Conservation (phyloP, 2,113 vertebrate species). For the Thymallus thymallus region DNA sequence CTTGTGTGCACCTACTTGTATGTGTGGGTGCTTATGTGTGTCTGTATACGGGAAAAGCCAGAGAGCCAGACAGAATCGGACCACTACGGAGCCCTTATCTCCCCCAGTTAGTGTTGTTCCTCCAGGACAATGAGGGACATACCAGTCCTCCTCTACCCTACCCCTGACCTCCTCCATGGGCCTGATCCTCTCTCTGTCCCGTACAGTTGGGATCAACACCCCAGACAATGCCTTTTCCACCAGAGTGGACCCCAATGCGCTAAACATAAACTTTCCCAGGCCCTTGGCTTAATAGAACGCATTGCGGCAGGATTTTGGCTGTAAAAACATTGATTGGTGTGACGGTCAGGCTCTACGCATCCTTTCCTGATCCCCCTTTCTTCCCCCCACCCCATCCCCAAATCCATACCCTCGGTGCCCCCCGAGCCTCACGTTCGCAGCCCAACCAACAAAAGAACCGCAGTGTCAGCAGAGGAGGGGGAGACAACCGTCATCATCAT, state of each 20-base stretch:
- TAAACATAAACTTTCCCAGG: conserved; percentile 78
- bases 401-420: conserved; percentile 17
- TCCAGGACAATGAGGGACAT: conserved; percentile 53
- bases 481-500: conserved; percentile 26
- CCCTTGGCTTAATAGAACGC: conserved; percentile 65
- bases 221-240: conserved; percentile 73
- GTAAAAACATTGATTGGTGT: conserved; percentile 62
- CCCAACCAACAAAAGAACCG: conserved; percentile 28
- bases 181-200: conserved; percentile 57
- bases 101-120: conserved; percentile 45
- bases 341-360: conserved; percentile 37
- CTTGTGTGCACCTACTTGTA: background rate
- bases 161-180: conserved; percentile 48
- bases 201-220: conserved; percentile 58
- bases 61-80: conserved; percentile 47
- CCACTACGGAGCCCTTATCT: conserved; percentile 46
- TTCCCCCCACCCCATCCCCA: background rate
- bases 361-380: background rate
- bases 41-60: conserved; percentile 38
- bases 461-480: conserved; percentile 34
- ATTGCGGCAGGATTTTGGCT: conserved; percentile 66
- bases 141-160: conserved; percentile 37
- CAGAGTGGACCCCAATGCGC: conserved; percentile 69
- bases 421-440: conserved; percentile 15
- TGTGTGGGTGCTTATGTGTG: conserved; percentile 2